Evolutionary conservation across 2,113 vertebrate species (phyloP).

Genomic region (Bucco capensis): DNA sequence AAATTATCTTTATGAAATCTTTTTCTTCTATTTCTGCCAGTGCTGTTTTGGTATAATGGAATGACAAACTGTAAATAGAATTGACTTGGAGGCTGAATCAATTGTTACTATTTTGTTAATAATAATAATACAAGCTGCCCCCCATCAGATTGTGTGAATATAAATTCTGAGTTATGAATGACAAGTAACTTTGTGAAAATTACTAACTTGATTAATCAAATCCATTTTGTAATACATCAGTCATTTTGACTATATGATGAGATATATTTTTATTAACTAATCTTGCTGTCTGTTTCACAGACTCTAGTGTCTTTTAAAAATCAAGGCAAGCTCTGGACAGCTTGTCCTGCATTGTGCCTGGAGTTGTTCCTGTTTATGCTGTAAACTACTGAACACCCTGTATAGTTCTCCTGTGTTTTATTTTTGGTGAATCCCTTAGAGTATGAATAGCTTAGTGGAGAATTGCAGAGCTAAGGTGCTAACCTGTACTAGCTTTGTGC

Average conservation of each 20-base stretch:
- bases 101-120: conserved; percentile 60
- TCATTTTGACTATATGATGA: conserved; percentile 40
- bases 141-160: conserved; percentile 24
- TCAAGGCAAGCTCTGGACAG: not conserved
- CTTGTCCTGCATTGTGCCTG: not conserved
- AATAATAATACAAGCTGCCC: conserved; percentile 51
- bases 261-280: conserved; percentile 32
- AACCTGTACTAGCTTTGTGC: not conserved
- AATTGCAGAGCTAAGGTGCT: conserved; percentile 41
- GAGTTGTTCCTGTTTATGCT: not conserved
- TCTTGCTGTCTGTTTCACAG: not conserved
- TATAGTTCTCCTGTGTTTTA: conserved; percentile 1
- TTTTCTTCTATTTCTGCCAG: conserved; percentile 13
- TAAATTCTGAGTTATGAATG: conserved; percentile 39
- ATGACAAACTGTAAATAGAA: conserved; percentile 56
- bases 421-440: conserved; percentile 40
- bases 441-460: conserved; percentile 7
- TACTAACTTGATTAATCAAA: conserved; percentile 10
- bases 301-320: not conserved
- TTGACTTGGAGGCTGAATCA: conserved; percentile 44
- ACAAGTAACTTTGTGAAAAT: conserved; percentile 31
- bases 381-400: not conserved
- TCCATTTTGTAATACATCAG: conserved; percentile 19
- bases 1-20: conserved; percentile 10
- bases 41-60: conserved; percentile 51